phyloP scores from a whole-genome alignment of 2,113 vertebrate genomes.

The Xiphias gladius region DNA sequence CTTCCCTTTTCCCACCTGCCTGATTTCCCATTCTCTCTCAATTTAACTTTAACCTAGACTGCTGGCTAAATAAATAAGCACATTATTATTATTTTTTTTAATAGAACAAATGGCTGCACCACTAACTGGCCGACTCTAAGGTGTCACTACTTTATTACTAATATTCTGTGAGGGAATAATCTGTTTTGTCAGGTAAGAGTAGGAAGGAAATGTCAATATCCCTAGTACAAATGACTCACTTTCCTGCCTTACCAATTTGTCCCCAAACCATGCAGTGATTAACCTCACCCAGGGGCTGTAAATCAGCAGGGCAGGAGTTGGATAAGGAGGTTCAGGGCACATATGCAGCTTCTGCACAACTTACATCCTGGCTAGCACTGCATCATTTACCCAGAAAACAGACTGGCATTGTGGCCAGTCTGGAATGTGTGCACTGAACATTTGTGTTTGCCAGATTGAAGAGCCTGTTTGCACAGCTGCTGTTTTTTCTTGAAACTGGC shows the following conservation, averaged over 20 bases:
- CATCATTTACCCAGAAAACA: constrained; percentile 51
- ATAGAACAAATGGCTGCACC: neutral
- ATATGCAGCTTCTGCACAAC: constrained; percentile 46
- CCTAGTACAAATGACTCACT: constrained; percentile 41
- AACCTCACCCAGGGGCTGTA: constrained; percentile 49
- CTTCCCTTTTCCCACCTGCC: neutral
- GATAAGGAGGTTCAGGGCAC: constrained; percentile 6
- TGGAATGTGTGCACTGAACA: constrained; percentile 57
- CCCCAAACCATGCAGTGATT: constrained; percentile 47
- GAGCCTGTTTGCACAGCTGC: constrained; percentile 74
- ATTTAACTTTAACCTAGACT: neutral
- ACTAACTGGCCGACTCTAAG: neutral
- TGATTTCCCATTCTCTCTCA: neutral
- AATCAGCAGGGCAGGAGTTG: constrained; percentile 55
- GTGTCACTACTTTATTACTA: constrained; percentile 14
- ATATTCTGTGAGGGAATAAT: constrained; percentile 33
- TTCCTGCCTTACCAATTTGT: constrained; percentile 34
- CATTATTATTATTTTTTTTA: neutral
- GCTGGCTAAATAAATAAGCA: neutral
- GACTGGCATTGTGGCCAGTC: constrained; percentile 42
- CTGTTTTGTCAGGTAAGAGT: constrained; percentile 33
- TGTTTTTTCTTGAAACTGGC: constrained; percentile 48
- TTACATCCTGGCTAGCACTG: constrained; percentile 34
- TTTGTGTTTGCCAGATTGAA: constrained; percentile 61
- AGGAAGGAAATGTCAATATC: constrained; percentile 35